Evolutionary conservation across 2,797 vertebrate species (phyloP).

Genomic region (Sebastes trivittatus): DNA sequence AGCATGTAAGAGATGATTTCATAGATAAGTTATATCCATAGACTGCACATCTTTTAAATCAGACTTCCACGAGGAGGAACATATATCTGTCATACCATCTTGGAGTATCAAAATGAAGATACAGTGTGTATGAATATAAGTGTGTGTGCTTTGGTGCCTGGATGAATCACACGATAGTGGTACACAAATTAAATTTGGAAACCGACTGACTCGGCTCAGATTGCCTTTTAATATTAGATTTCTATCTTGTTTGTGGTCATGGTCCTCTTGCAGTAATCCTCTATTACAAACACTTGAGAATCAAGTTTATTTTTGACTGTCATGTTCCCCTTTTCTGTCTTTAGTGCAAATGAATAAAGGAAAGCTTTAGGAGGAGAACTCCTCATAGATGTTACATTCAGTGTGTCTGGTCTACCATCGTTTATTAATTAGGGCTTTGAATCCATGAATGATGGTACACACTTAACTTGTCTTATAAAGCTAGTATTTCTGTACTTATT

Average conservation of each 20-base stretch:
- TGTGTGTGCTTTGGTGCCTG: neutral
- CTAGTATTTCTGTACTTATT: neutral
- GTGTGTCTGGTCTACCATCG: neutral
- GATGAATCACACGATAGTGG: slow-evolving; percentile 22
- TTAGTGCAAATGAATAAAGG: slow-evolving; percentile 7
- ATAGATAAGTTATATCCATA: too few species aligned
- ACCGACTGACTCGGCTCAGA: slow-evolving; percentile 12
- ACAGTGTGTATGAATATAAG: neutral
- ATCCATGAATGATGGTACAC: neutral
- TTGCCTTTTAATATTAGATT: slow-evolving; percentile 26
- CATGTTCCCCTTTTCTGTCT: neutral
- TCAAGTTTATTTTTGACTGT: slow-evolving; percentile 15
- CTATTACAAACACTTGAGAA: neutral
- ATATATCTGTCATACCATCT: too few species aligned
- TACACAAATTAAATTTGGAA: slow-evolving; percentile 34
- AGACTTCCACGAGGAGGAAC: too few species aligned
- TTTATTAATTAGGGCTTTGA: neutral
- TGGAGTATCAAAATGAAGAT: slow-evolving; percentile 1
- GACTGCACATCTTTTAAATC: too few species aligned
- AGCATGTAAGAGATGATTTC: too few species aligned
- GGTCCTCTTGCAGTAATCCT: neutral
- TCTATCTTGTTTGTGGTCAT: slow-evolving; percentile 2
- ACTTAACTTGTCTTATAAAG: neutral
- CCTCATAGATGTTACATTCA: neutral
- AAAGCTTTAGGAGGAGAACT: neutral